Conservation (phyloP, 2,113 vertebrate species). For the Athene cunicularia region DNA sequence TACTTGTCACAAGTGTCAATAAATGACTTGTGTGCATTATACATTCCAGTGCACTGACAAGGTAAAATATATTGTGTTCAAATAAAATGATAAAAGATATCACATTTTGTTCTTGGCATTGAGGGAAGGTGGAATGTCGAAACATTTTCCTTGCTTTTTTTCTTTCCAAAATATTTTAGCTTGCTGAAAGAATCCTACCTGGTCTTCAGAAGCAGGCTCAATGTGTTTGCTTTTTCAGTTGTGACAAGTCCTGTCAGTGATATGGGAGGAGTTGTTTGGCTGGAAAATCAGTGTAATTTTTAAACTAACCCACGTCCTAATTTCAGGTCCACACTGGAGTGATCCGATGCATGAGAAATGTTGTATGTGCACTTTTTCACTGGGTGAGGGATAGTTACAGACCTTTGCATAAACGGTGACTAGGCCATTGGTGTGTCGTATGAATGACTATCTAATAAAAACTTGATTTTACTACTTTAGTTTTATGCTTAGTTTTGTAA, state of each 20-base stretch:
- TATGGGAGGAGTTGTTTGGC: not conserved
- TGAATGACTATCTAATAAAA: not conserved
- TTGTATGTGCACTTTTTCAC: not conserved
- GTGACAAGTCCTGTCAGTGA: not conserved
- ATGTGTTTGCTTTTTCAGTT: not conserved
- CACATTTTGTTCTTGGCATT: not conserved
- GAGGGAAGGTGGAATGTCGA: not conserved
- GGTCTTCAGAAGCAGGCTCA: not conserved
- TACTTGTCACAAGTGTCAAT: not conserved
- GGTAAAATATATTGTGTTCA: not conserved
- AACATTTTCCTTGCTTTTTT: not conserved
- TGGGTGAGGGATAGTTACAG: accelerated
- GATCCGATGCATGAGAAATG: not conserved
- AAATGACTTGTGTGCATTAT: not conserved
- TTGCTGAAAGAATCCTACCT: not conserved
- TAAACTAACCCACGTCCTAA: accelerated
- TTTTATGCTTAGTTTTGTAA: not conserved
- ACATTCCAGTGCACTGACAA: not conserved
- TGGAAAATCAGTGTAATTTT: not conserved
- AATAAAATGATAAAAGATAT: not conserved
- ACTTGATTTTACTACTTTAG: not conserved
- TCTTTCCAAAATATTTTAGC: not conserved
- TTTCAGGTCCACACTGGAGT: not conserved
- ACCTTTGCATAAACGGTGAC: not conserved
- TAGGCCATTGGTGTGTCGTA: not conserved